Evolutionary conservation across 1,140 invertebrate genomes (phyloP).

Genomic region (Plectus sambesii): DNA sequence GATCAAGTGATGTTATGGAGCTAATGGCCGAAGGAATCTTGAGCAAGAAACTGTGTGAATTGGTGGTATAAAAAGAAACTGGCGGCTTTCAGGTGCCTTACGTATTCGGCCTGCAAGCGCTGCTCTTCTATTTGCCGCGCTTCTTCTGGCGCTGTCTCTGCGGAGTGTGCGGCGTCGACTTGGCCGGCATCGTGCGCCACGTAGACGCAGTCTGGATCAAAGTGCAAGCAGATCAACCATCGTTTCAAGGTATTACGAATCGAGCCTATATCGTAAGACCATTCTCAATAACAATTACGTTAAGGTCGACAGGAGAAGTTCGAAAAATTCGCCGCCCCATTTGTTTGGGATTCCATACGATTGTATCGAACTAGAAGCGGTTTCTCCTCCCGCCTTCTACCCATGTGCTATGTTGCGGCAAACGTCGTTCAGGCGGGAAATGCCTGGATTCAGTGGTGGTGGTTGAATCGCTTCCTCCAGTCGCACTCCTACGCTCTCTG

Average conservation of each 20-base stretch:
- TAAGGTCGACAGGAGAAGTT: constrained; percentile 33
- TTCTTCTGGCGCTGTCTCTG: constrained; percentile 36
- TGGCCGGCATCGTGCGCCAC: constrained; percentile 31
- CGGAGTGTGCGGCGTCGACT: constrained; percentile 39
- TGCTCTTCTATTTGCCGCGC: constrained; percentile 40
- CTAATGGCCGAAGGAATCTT: too few relatives aligned
- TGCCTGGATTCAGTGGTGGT: constrained; percentile 33
- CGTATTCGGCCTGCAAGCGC: constrained; percentile 38
- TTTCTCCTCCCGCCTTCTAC: constrained; percentile 32
- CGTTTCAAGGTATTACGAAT: constrained; percentile 18
- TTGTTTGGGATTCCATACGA: constrained; percentile 41
- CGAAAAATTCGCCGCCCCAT: constrained; percentile 36
- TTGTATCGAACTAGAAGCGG: constrained; percentile 28
- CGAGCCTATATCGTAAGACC: constrained; percentile 4
- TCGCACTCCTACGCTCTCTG: constrained; percentile 37
- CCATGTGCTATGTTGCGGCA: constrained; percentile 35
- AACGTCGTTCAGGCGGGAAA: constrained; percentile 33
- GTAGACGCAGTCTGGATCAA: constrained; percentile 32
- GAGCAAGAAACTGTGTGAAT: too few relatives aligned
- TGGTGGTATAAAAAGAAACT: too few relatives aligned
- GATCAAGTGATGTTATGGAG: too few relatives aligned
- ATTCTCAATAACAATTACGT: constrained; percentile 13
- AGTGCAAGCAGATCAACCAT: constrained; percentile 18
- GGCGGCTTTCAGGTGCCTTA: constrained; percentile 42
- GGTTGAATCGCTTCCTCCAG: constrained; percentile 35